Conservation (phyloP, 92 coral and sea anemone genomes). For the Montipora capitata region DNA sequence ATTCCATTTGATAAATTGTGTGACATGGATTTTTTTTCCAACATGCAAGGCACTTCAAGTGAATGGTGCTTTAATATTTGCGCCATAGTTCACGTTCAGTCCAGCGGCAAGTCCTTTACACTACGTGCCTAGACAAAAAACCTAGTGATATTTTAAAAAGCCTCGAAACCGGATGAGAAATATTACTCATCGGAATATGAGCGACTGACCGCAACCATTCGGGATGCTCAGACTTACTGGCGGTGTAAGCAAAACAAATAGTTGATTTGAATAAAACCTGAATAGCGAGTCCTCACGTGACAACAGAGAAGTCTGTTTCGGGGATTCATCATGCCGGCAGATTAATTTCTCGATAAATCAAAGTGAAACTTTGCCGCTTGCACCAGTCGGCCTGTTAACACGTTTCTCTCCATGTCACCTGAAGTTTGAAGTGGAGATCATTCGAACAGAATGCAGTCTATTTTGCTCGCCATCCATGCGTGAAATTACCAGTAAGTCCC, state of each 20-base stretch:
- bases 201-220: slow-evolving; percentile 49
- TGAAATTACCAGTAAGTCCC: slow-evolving; percentile 56
- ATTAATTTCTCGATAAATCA: slow-evolving; percentile 14
- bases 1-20: slow-evolving; percentile 68
- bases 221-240: slow-evolving; percentile 41
- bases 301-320: slow-evolving; percentile 43
- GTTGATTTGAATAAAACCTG: slow-evolving; percentile 56
- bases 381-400: slow-evolving; percentile 7
- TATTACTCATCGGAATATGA: slow-evolving; percentile 41
- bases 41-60: background rate
- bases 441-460: slow-evolving; percentile 51
- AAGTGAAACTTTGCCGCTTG: background rate
- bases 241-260: slow-evolving; percentile 51
- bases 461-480: slow-evolving; percentile 58
- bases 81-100: slow-evolving; percentile 9
- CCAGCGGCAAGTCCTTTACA: slow-evolving; percentile 36
- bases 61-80: background rate
- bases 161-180: slow-evolving; percentile 41
- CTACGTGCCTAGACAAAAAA: slow-evolving; percentile 10
- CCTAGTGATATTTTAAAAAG: slow-evolving; percentile 3
- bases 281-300: slow-evolving; percentile 43
- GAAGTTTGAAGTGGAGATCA: slow-evolving; percentile 22
- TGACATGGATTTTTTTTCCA: slow-evolving; percentile 55
- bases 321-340: slow-evolving; percentile 43
- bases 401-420: slow-evolving; percentile 1